Conservation (phyloP, 2,888 invertebrate genomes). For the Melieria omissa region DNA sequence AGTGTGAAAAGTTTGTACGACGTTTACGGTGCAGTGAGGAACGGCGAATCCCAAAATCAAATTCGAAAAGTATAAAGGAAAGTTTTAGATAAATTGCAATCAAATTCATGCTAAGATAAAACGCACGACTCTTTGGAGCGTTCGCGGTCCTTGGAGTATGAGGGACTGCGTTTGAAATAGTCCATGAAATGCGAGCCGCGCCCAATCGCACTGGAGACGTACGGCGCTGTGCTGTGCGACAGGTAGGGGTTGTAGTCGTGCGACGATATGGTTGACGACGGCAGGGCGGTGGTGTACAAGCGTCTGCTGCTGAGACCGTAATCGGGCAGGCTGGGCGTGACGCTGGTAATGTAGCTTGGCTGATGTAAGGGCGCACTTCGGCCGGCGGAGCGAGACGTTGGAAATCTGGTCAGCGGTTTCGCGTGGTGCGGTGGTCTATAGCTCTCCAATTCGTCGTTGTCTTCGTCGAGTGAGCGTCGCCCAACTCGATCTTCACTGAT, state of each 20-base stretch:
- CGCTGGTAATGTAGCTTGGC: background rate
- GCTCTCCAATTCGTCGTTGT: constrained; percentile 51
- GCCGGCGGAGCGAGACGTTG: constrained; percentile 53
- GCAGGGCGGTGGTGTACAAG: constrained; percentile 38
- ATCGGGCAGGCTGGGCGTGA: constrained; percentile 37
- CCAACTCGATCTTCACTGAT: constrained; percentile 51
- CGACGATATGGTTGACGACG: constrained; percentile 24
- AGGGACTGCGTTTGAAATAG: constrained; percentile 59
- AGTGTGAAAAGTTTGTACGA: too few species aligned
- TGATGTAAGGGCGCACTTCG: constrained; percentile 40
- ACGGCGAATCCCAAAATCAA: constrained; percentile 21
- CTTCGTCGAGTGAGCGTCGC: constrained; percentile 29
- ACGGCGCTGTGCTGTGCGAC: background rate
- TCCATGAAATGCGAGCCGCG: constrained; percentile 56
- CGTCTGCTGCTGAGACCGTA: constrained; percentile 42
- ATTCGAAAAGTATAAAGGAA: background rate
- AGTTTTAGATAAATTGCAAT: background rate
- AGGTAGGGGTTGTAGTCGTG: constrained; percentile 24
- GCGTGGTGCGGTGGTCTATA: constrained; percentile 52
- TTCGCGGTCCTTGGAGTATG: constrained; percentile 51
- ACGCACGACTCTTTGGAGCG: constrained; percentile 64
- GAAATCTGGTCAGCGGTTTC: constrained; percentile 51
- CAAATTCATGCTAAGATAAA: constrained; percentile 54
- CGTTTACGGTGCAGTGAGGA: too few species aligned
- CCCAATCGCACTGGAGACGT: constrained; percentile 29